phyloP scores from a whole-genome alignment of 2,113 vertebrate genomes.

The Ceyx cyanopectus region DNA sequence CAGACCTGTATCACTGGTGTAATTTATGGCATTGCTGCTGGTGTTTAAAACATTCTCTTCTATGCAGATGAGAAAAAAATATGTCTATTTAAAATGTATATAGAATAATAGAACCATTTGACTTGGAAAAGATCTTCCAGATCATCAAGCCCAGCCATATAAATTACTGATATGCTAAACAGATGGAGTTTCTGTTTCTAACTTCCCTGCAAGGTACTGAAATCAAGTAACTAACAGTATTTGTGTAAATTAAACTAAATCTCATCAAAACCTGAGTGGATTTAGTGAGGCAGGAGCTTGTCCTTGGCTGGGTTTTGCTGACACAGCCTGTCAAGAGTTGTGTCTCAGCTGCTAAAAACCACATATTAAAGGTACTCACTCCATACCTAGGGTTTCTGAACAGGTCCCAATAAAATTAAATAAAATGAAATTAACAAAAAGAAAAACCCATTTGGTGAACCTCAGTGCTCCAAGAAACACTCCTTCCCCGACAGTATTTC shows the following conservation, averaged over 20 bases:
- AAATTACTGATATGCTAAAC: slow-evolving; percentile 13
- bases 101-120: neutral
- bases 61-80: neutral
- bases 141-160: no score
- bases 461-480: neutral
- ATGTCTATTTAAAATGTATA: slow-evolving; percentile 17
- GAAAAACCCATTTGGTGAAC: neutral
- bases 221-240: slow-evolving; percentile 42
- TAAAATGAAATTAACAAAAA: neutral
- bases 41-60: slow-evolving; percentile 14
- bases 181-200: slow-evolving; percentile 42
- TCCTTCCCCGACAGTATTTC: neutral
- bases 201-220: slow-evolving; percentile 21
- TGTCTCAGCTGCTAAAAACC: neutral
- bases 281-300: slow-evolving; percentile 6
- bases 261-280: slow-evolving; percentile 22
- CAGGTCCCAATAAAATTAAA: neutral
- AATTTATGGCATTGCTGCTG: neutral
- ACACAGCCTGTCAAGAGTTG: slow-evolving; percentile 5
- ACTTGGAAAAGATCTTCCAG: no score
- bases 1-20: neutral
- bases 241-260: slow-evolving; percentile 48
- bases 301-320: slow-evolving; percentile 6
- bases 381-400: neutral
- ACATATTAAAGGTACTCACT: neutral